These are phyloP conservation scores for Diadema setosum DNA, from an alignment of 35 echinoderm and acorn worm genomes.

Conservation along the genomic window DNA sequence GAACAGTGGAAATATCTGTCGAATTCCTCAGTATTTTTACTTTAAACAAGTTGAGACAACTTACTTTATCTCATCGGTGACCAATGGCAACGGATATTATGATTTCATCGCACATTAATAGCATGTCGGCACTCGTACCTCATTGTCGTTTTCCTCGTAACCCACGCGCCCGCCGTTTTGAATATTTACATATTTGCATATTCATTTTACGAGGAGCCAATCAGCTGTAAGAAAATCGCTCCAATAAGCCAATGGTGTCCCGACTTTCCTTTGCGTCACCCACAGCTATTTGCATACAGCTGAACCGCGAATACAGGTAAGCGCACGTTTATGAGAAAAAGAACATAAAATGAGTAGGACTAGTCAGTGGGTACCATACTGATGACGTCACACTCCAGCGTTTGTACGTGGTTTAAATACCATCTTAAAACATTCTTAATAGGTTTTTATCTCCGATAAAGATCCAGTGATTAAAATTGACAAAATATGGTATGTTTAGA, in stretches of 20 bases:
- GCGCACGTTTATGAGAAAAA: not conserved
- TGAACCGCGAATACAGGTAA: slow-evolving; percentile 9
- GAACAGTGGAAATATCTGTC: no score
- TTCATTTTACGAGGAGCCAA: not conserved
- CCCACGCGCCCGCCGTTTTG: slow-evolving; percentile 9
- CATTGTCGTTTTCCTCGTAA: not conserved
- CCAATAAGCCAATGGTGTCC: not conserved
- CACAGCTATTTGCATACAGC: slow-evolving; percentile 2
- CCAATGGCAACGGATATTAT: not conserved
- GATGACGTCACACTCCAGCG: no score
- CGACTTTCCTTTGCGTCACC: slow-evolving; percentile 12
- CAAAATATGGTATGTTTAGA: no score
- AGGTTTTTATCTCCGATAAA: no score
- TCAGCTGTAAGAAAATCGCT: not conserved
- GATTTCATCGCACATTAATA: slow-evolving; percentile 1
- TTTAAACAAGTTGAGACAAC: not conserved
- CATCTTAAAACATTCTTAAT: no score
- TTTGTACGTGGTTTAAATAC: no score
- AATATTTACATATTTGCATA: slow-evolving; percentile 4
- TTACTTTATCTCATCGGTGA: not conserved
- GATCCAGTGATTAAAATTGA: no score
- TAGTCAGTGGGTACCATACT: no score
- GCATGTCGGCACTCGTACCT: not conserved
- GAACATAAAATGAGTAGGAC: no score
- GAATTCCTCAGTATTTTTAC: no score